Base-by-base conservation (phyloP, 2,113 vertebrate species). In the Corythaixoides concolor region DNA sequence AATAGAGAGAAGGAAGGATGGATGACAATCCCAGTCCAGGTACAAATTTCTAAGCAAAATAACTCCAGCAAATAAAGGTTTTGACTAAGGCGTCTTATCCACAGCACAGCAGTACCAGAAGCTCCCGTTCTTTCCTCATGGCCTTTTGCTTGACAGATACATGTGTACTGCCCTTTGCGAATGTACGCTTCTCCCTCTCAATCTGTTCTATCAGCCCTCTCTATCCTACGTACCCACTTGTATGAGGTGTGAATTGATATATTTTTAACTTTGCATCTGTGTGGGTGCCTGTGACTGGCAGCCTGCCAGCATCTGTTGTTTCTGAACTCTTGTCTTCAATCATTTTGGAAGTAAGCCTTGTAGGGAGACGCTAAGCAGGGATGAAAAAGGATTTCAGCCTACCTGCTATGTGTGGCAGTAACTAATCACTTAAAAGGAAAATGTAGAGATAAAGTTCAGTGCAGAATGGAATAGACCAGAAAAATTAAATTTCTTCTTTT, bases 211-310 rank as follows among this genome's bases (percentile, higher is more conserved):
- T 87, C 95, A 95, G 47, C 85, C 93, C 72, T 96, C 91, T 91
- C 89, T 76, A 64, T 73, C 85, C 88, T 86, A 91, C 67, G 14
- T 93, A 89, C 93, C 90, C 90, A 85, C 93, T 96, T 70, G 82
- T 85, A 82, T 97, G 85, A 96, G 84, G 93, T 27, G 15, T 95
- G 93, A 94, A 80, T 93, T 96, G 88, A 90, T 96, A 67, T 95
- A 96, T 96, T 97, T 97, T 97, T 97, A 96, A 95, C 91, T 95
- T 84, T 88, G 93, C 86, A 94, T 94, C 93, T 94, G 92, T 97
- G 97, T 96, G 97, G 97, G 96, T 93, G 90, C 79, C n/a, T 76
- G 80, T 96, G 92, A 94, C 89, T 96, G 97, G 97, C 95, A 95
- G 91, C 35, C 86, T 95, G 94, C 95, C 96, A 97, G 79, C 3